phyloP scores from a whole-genome alignment of 2,888 invertebrate species.

The Metallyticus violacea region DNA sequence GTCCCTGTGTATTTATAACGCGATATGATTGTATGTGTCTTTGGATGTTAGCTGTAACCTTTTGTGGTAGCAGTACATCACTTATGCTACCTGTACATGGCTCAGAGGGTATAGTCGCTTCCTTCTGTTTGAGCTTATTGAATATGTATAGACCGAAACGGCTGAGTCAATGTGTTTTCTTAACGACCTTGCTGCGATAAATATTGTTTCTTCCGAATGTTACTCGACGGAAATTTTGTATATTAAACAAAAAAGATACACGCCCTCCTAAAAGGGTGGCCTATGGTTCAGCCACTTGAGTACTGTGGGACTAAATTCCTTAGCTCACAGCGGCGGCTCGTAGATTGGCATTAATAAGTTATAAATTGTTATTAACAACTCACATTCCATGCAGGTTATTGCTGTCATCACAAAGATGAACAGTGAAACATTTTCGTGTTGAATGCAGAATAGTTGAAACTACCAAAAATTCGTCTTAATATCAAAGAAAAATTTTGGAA shows the following conservation, averaged over 20 bases:
- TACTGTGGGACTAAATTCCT: neutral
- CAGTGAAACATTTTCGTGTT: no score
- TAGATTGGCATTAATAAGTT: no score
- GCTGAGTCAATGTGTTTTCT: neutral
- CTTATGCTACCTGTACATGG: neutral
- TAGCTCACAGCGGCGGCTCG: neutral
- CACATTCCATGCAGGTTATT: no score
- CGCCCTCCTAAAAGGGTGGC: neutral
- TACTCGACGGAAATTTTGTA: neutral
- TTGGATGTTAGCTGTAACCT: neutral
- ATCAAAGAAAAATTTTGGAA: no score
- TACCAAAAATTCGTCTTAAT: no score
- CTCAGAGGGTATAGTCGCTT: neutral
- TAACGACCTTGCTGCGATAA: neutral
- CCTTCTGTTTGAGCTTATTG: neutral
- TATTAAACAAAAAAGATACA: neutral
- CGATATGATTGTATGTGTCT: slow-evolving; percentile 10
- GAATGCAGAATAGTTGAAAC: no score
- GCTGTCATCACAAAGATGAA: no score
- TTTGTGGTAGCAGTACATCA: slow-evolving; percentile 4
- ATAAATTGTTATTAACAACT: no score
- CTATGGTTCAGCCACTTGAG: neutral
- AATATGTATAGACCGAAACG: neutral
- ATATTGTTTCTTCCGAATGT: neutral
- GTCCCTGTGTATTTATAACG: neutral